Evolutionary conservation across 2,113 vertebrate genomes (phyloP).

Genomic region (Stegastes partitus): DNA sequence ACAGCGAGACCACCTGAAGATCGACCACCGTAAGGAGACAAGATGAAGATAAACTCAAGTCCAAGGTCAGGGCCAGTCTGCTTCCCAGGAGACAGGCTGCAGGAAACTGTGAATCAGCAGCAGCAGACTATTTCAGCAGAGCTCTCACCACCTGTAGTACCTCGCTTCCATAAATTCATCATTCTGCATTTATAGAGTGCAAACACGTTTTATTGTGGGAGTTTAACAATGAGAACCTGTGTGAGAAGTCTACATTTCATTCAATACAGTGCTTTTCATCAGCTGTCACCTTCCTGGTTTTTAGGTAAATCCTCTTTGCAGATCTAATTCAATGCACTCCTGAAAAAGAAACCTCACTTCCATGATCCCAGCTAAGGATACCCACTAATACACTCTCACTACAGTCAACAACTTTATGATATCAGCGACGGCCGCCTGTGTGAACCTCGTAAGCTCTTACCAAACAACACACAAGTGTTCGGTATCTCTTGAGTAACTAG

Average conservation of each 20-base stretch:
- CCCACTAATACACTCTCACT: neutral
- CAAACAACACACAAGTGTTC: slow-evolving; percentile 44
- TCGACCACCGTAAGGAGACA: neutral
- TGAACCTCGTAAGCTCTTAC: slow-evolving; percentile 24
- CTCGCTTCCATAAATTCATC: neutral
- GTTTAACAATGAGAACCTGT: neutral
- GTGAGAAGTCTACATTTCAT: neutral
- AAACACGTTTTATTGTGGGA: neutral
- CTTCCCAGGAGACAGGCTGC: neutral
- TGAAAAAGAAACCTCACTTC: fast-evolving
- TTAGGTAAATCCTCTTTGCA: neutral
- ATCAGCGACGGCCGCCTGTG: slow-evolving; percentile 16
- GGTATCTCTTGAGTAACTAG: slow-evolving; percentile 41
- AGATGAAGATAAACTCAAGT: slow-evolving; percentile 2
- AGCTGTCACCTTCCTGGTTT: neutral
- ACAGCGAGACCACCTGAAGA: neutral
- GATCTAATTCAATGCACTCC: neutral
- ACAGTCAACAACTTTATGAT: slow-evolving; percentile 36
- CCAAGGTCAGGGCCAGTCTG: slow-evolving; percentile 6
- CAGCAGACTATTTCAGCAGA: slow-evolving; percentile 8
- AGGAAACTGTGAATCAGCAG: slow-evolving; percentile 6
- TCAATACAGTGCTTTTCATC: neutral
- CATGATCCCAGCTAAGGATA: neutral
- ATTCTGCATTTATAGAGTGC: neutral
- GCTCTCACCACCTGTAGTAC: slow-evolving; percentile 10